Base-by-base conservation (phyloP, 37 sponge, comb jelly and placozoan genomes). In the Aplysina aerophoba region DNA sequence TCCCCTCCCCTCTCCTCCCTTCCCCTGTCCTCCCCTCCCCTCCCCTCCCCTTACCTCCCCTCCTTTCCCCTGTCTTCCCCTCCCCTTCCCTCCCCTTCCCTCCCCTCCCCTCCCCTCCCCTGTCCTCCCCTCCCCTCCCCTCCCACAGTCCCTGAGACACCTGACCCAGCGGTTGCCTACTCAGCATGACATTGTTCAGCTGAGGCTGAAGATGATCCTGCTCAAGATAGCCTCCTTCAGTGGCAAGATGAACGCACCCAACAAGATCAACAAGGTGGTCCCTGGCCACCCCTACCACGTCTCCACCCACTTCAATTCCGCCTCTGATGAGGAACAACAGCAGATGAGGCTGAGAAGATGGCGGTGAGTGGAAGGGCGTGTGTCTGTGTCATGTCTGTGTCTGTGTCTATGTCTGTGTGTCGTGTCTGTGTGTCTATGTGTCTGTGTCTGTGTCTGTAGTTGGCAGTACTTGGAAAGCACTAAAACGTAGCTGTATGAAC, bases 231-330 rank as follows among this genome's bases (percentile, higher is more conserved):
- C 93, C 40, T 94, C 95, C 58, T 98, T 98, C 90, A 96, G 90
- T 88, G 99, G 99, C n/a, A 98, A 98, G 73, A 98, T 98, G 99
- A 96, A 96, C 86, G 99, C 97, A 20, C 86, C 96, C 36, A 98
- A 98, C 87, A 95, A 98, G 88, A 89, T 93, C 83, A 93, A 93
- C 91, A 93, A 90, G 83, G 82, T 93, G 15, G 73, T 93, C 22
- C 90, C 91, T 15, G 88, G 83, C 64, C 92, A 22, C 83, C 84
- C 65, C 87, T 88, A 62, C 84, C 93, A 44, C 84, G 84, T 71
- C 83, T 64, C 74, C 59, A 78, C 36, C 21, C 58, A 56, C 78
- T 73, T 59, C 58, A 62, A 73, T 21, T 40, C 73, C 19, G 44
- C 84, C 22, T 83, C 55, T 41, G 93, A 93, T 73, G 91, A 90